Conservation (phyloP, 64 coral and sea anemone genomes). For the Stylophora pistillata region DNA sequence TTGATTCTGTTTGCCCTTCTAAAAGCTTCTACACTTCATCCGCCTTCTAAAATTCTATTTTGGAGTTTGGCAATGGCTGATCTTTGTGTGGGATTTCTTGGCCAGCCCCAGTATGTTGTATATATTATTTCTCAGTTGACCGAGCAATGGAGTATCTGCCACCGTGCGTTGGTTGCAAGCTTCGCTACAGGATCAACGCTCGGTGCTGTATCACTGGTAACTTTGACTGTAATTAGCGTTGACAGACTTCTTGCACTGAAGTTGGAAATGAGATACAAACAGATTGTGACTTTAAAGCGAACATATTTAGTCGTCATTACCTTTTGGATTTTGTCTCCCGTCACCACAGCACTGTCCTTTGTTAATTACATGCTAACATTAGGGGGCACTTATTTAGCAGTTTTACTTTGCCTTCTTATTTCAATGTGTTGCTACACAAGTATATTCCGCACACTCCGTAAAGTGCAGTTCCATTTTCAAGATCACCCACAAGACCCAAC, state of each 20-base stretch:
- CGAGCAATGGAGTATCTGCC: background rate
- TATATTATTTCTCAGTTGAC: background rate
- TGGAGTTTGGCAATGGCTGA: background rate
- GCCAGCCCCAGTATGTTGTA: background rate
- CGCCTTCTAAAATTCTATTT: background rate
- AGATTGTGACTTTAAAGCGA: background rate
- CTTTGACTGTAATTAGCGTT: background rate
- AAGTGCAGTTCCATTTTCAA: too few relatives aligned
- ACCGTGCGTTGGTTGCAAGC: background rate
- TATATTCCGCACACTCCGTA: too few relatives aligned
- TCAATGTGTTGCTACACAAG: too few relatives aligned
- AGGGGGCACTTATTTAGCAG: too few relatives aligned
- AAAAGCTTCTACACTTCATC: background rate
- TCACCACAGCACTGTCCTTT: background rate
- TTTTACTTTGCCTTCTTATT: too few relatives aligned
- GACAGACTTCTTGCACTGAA: background rate
- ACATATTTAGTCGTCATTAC: background rate
- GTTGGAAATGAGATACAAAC: background rate
- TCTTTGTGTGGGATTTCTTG: background rate
- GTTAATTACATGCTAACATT: too few relatives aligned
- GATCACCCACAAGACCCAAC: too few relatives aligned
- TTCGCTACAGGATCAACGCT: background rate
- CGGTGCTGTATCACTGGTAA: background rate
- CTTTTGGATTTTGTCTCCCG: background rate
- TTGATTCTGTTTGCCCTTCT: background rate